Evolutionary conservation across 2,113 vertebrate genomes (phyloP).

Genomic region (Procavia capensis): DNA sequence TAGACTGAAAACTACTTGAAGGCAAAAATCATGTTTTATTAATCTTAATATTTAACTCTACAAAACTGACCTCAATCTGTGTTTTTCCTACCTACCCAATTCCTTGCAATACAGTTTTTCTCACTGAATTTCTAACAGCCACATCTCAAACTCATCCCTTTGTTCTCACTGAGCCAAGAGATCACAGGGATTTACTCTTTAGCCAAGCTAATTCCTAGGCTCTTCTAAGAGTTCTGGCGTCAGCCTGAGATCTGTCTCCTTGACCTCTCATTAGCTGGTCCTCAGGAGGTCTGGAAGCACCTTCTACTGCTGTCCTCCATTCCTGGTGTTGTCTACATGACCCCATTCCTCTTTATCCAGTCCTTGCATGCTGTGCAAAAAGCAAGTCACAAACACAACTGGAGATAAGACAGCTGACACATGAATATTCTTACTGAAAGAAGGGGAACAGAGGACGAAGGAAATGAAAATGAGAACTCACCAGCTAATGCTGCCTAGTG

Average conservation of each 20-base stretch:
- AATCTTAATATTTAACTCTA: background rate
- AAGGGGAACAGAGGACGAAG: background rate
- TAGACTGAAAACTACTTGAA: constrained; percentile 21
- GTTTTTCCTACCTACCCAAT: background rate
- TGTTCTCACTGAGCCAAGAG: constrained; percentile 1
- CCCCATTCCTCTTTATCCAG: constrained; percentile 8
- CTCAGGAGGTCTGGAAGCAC: background rate
- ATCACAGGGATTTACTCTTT: background rate
- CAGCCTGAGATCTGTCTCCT: background rate
- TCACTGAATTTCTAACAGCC: background rate
- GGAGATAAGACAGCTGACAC: background rate
- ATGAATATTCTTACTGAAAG: background rate
- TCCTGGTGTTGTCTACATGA: background rate
- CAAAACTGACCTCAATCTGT: background rate
- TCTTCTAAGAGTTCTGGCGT: background rate
- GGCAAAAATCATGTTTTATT: constrained; percentile 22
- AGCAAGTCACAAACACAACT: constrained; percentile 16
- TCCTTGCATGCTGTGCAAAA: background rate
- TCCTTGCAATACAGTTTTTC: background rate
- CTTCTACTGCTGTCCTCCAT: background rate
- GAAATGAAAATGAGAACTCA: constrained; percentile 34
- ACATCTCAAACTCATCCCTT: constrained; percentile 30
- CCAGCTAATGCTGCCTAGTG: constrained; percentile 16
- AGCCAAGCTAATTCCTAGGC: background rate
- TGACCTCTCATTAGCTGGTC: background rate